These are phyloP conservation scores for Aphaenogaster floridana DNA, from an alignment of 1,140 invertebrate genomes.

Conservation along the genomic window DNA sequence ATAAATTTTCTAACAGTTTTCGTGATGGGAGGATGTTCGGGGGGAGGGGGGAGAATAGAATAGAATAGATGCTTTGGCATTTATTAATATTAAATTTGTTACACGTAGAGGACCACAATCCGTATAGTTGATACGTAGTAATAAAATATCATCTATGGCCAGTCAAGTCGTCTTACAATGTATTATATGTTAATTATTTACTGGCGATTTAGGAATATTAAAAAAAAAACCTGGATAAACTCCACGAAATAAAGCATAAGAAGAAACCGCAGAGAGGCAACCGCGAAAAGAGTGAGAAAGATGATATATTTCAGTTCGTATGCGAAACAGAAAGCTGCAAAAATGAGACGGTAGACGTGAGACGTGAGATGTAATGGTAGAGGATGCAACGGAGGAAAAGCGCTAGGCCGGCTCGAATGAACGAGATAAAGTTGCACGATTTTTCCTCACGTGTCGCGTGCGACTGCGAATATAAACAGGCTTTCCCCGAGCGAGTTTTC, in stretches of 20 bases:
- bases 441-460: slow-evolving; percentile 71
- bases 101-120: too few relatives aligned
- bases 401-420: slow-evolving; percentile 44
- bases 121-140: too few relatives aligned
- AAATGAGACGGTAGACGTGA: not conserved
- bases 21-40: too few relatives aligned
- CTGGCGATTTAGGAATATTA: too few relatives aligned
- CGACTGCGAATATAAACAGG: slow-evolving; percentile 77
- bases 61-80: too few relatives aligned
- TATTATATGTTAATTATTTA: too few relatives aligned
- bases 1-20: too few relatives aligned
- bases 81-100: too few relatives aligned
- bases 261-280: not conserved
- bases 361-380: slow-evolving; percentile 18
- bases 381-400: slow-evolving; percentile 28
- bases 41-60: too few relatives aligned
- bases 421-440: slow-evolving; percentile 80
- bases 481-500: slow-evolving; percentile 72
- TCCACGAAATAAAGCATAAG: not conserved
- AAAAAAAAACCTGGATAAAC: slow-evolving; percentile 27
- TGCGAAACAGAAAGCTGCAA: slow-evolving; percentile 28
- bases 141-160: too few relatives aligned
- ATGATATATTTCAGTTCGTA: slow-evolving; percentile 4
- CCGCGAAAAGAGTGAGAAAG: not conserved
- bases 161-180: too few relatives aligned